These are phyloP conservation scores for Ephydatia muelleri DNA, from an alignment of 37 sponge, comb jelly and placozoan genomes.

Conservation along the genomic window DNA sequence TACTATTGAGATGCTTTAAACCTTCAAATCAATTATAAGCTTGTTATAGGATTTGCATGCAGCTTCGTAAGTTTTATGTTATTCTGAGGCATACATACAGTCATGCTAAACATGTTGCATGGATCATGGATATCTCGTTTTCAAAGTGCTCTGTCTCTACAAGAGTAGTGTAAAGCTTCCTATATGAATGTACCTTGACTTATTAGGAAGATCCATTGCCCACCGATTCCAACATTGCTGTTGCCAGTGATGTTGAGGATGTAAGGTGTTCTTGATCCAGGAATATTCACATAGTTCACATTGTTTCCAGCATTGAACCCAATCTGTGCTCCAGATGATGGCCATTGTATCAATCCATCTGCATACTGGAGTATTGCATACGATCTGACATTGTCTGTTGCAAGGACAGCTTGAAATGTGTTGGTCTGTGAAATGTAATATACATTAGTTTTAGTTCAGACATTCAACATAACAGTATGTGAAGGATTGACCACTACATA, in stretches of 20 bases:
- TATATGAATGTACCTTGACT: neutral
- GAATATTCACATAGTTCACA: neutral
- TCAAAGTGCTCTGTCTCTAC: too few relatives aligned
- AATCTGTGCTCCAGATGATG: neutral
- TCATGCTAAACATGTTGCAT: too few relatives aligned
- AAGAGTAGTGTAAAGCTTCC: too few relatives aligned
- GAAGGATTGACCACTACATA: too few relatives aligned
- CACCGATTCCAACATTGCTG: neutral
- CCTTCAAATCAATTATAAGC: too few relatives aligned
- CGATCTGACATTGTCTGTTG: neutral
- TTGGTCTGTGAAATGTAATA: neutral
- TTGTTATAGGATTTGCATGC: too few relatives aligned
- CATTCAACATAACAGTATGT: too few relatives aligned
- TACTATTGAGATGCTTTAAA: too few relatives aligned
- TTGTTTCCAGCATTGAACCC: neutral
- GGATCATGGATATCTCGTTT: too few relatives aligned
- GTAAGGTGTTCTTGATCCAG: neutral
- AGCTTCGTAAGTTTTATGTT: too few relatives aligned
- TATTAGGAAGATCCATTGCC: neutral
- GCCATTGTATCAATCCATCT: neutral
- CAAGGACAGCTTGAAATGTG: neutral
- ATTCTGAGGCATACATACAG: too few relatives aligned
- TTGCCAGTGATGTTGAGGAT: neutral
- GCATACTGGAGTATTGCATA: neutral
- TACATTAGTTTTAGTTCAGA: too few relatives aligned